These are phyloP conservation scores for Eriocheir sinensis DNA, from an alignment of 1,140 invertebrate species.

Conservation along the genomic window DNA sequence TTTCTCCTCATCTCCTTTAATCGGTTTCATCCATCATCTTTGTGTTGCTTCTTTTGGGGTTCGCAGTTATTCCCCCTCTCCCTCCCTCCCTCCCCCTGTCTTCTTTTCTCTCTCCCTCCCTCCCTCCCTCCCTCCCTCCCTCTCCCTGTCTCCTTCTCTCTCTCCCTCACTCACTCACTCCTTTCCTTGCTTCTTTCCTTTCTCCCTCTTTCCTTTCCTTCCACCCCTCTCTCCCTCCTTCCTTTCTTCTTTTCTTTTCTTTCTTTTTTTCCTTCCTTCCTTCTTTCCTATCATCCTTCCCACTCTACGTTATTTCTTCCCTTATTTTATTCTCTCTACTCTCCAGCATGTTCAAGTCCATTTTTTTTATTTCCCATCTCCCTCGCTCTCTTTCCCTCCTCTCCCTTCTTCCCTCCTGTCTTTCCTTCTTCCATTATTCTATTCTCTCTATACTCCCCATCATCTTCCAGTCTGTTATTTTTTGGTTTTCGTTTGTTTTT, in stretches of 20 bases:
- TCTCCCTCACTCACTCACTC: not conserved
- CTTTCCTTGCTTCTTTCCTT: not conserved
- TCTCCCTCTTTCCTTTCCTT: not conserved
- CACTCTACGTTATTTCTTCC: no score
- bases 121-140: not conserved
- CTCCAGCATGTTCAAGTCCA: no score
- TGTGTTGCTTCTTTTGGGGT: not conserved
- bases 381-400: no score
- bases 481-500: no score
- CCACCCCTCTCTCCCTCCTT: not conserved
- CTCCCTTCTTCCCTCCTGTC: no score
- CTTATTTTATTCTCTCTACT: no score
- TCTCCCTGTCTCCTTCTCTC: not conserved
- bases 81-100: constrained; percentile 11
- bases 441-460: no score
- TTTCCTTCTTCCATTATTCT: no score
- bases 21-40: not conserved
- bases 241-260: not conserved
- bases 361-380: no score
- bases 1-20: not conserved
- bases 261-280: not conserved
- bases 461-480: no score
- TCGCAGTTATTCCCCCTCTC: not conserved
- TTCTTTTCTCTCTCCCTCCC: constrained; percentile 42
- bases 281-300: not conserved